A percentile compares a stretch with the other conserved stretches of the same genome.
phyloP scores from a whole-genome alignment of 64 coral and sea anemone species.

The Trachythela sp. region DNA sequence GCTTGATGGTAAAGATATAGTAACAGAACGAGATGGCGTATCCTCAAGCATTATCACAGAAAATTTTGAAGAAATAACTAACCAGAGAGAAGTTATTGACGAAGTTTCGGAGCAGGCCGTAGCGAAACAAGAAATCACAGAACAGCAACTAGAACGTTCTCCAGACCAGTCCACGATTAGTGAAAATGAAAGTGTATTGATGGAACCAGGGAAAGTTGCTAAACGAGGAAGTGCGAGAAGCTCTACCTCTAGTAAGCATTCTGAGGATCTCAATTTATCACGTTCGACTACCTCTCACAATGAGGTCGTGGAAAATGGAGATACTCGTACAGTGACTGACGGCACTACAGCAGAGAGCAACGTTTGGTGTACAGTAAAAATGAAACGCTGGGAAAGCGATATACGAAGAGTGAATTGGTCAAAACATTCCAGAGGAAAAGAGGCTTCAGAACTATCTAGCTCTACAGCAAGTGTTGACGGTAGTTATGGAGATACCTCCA shows the following conservation, averaged over 20 bases:
- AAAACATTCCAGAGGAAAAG: background rate
- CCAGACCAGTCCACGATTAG: background rate
- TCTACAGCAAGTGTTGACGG: background rate
- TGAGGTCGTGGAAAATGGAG: background rate
- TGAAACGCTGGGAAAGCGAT: slow-evolving; percentile 5
- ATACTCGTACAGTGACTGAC: background rate
- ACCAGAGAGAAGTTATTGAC: background rate
- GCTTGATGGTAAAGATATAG: background rate
- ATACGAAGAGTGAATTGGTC: background rate
- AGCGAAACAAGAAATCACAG: background rate
- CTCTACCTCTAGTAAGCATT: background rate
- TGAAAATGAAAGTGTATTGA: background rate
- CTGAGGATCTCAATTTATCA: background rate
- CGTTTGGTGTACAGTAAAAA: background rate
- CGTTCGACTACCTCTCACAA: background rate
- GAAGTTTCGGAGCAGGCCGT: background rate
- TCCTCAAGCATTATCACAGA: background rate
- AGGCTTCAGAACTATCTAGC: background rate
- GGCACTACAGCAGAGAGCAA: background rate
- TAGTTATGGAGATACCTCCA: background rate
- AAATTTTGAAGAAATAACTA: background rate
- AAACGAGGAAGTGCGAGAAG: background rate
- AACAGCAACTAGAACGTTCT: background rate
- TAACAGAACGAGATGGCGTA: background rate
- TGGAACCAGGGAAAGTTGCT: background rate